Percentiles rank a stretch among this genome's conserved stretches.
Evolutionary conservation across 2,888 invertebrate genomes (phyloP).

Genomic region (Clusia tigrina): DNA sequence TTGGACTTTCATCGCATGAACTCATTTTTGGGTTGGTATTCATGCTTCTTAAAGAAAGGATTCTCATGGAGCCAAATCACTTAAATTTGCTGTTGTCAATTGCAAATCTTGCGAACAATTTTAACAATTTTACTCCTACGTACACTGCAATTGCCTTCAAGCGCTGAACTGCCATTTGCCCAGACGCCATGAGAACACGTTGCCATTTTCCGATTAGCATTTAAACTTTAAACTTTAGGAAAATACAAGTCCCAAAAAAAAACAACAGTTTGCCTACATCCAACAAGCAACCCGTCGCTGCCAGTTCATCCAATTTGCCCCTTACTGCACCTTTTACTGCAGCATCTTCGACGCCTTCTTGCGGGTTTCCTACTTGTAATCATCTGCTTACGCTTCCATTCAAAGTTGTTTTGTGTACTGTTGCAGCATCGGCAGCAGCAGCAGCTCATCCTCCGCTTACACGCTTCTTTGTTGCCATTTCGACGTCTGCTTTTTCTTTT

Average conservation of each 20-base stretch:
- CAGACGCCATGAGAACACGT: conserved; percentile 10
- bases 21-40: no score
- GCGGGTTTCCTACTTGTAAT: background rate
- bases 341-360: background rate
- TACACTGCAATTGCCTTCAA: no score
- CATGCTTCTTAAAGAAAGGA: no score
- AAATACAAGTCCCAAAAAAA: background rate
- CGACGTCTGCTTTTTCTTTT: conserved; percentile 22
- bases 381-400: background rate
- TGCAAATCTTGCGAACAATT: no score
- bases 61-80: no score
- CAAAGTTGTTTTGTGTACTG: background rate
- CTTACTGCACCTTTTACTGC: background rate
- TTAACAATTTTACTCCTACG: no score
- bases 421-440: background rate
- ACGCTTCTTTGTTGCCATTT: background rate
- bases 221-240: background rate
- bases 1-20: no score
- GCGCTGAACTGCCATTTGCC: no score
- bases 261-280: no score
- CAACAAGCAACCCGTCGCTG: background rate
- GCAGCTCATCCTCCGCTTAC: background rate
- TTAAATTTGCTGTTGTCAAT: no score
- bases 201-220: background rate
- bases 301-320: background rate